Base-by-base conservation (phyloP, 1,140 invertebrate species). In the Polypedilum vanderplanki region DNA sequence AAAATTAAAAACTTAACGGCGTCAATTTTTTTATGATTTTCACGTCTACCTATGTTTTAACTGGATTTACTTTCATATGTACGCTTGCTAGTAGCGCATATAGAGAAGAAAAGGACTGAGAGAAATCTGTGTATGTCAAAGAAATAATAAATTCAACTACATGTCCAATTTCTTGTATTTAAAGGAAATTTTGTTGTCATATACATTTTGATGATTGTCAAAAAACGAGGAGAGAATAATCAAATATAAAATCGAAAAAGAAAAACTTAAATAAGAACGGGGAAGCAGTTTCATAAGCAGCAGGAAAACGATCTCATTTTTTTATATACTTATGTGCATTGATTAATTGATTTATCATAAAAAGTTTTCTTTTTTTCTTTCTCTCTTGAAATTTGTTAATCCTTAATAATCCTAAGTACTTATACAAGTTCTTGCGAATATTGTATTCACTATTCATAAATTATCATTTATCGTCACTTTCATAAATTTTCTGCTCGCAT, bases 401-500 rank as follows among this genome's bases (percentile, higher is more conserved):
- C 46, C 46, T 57, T 57, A 57, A 57, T 57, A 57, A 57, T 57
- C 46, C 46, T 57, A 57, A 57, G 46, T 57, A 57, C 46, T 57
- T 57, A 57, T 57, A 33, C 24, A 33, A 33, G 24, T 33, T 57
- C 46, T 57, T 57, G 46, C 46, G 46, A 57, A 57, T 57, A 57
- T 33, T 57, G 46, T 57, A 57, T 57, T 57, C 46, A 57, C 46
- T 57, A 57, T 57, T 57, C 46, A 57, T 57, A 57, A 57, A 57
- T 57, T 57, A 57, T 57, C 46, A 57, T 57, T 57, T 57, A 57
- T 57, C 46, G 46, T 57, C 46, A 57, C 46, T n/a, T 57, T 57
- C 10, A 57, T 12, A 15, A 57, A n/a, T 57, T n/a, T n/a, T 57
- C 24, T 33, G 24, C 24, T 33, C 24, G 24, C 24, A 3, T 33